These are phyloP conservation scores for Drosophila yakuba DNA, from an alignment of 1,140 invertebrate genomes.

Conservation along the genomic window DNA sequence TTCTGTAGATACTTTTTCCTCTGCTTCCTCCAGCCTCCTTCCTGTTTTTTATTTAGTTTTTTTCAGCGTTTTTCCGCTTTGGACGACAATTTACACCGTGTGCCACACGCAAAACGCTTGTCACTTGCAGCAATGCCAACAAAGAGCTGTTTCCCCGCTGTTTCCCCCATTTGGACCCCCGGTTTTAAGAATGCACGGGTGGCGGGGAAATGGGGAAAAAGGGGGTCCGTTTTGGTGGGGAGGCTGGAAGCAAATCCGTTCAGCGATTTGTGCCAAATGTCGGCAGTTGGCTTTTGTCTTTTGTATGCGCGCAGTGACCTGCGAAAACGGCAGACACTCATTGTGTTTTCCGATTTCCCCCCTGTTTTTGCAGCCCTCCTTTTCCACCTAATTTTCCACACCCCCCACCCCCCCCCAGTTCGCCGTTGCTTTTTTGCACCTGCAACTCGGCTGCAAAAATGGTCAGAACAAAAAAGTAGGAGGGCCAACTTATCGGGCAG, in stretches of 20 bases:
- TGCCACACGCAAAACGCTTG: constrained; percentile 79
- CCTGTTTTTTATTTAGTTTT: constrained; percentile 1
- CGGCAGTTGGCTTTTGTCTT: constrained; percentile 67
- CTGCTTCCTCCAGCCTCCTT: neutral
- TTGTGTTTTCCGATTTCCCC: constrained; percentile 37
- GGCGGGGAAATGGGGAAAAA: neutral
- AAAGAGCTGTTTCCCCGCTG: constrained; percentile 39
- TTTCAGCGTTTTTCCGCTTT: constrained; percentile 2
- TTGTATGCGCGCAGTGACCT: constrained; percentile 80
- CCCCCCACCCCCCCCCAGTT: too few relatives aligned
- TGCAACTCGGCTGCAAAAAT: constrained; percentile 21
- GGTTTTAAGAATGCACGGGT: neutral
- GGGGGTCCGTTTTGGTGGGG: neutral
- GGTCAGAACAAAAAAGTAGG: neutral
- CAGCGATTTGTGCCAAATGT: constrained; percentile 80
- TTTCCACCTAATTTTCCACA: neutral
- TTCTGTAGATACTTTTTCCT: neutral
- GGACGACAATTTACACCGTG: constrained; percentile 75
- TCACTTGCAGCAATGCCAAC: constrained; percentile 77
- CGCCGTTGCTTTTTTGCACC: constrained; percentile 21
- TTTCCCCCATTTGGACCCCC: neutral
- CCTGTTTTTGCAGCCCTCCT: neutral
- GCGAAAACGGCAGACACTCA: constrained; percentile 81
- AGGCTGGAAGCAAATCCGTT: constrained; percentile 49
- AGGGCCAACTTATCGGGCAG: constrained; percentile 27